Evolutionary conservation across 2,797 vertebrate species (phyloP).

Genomic region (Chloroceryle inda): DNA sequence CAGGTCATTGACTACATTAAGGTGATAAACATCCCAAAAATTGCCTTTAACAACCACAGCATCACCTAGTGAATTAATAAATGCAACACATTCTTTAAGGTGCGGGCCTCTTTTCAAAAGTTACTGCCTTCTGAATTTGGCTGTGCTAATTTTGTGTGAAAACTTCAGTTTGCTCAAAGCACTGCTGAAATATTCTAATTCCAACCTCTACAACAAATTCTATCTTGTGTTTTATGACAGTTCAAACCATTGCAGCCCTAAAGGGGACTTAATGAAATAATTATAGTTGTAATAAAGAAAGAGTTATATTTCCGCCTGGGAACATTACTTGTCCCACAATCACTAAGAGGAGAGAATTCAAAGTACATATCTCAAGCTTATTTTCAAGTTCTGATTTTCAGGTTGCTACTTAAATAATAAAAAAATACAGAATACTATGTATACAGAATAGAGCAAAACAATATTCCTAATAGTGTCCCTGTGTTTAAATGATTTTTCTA

Average conservation of each 20-base stretch:
- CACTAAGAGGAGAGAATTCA: neutral
- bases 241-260: neutral
- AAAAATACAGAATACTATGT: neutral
- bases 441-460: neutral
- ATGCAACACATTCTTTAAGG: neutral
- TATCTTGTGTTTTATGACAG: neutral
- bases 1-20: neutral
- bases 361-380: neutral
- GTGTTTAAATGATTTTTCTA: slow-evolving; percentile 5
- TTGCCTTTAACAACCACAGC: neutral
- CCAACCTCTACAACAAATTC: neutral
- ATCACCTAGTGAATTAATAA: neutral
- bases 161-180: neutral
- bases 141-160: neutral
- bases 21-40: neutral
- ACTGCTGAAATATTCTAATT: neutral
- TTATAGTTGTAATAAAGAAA: neutral
- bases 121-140: neutral
- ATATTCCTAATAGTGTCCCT: neutral
- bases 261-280: neutral
- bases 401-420: neutral
- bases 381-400: slow-evolving; percentile 30
- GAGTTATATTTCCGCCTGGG: neutral
- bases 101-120: neutral
- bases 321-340: neutral